phyloP scores from a whole-genome alignment of 2,888 invertebrate species.

The Pristionchus mayeri region DNA sequence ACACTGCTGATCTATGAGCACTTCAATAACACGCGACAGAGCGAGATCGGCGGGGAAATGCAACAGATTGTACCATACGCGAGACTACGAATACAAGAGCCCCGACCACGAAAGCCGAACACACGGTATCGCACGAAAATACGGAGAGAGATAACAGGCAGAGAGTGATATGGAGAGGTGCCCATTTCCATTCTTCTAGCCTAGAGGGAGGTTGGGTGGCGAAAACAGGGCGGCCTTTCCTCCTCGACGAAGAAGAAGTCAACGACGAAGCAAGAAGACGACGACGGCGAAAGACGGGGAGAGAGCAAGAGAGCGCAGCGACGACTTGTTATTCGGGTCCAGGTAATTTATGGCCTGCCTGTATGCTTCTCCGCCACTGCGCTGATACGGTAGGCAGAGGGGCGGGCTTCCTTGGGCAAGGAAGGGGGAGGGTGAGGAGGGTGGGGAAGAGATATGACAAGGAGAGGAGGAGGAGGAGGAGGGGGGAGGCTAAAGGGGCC shows the following conservation, averaged over 20 bases:
- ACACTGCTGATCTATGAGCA: background rate
- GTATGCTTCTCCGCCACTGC: background rate
- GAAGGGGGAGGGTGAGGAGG: background rate
- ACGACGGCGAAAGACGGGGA: background rate
- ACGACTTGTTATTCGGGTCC: conserved; percentile 49
- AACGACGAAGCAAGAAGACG: conserved; percentile 25
- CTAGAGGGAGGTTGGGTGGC: background rate
- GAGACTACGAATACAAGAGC: background rate
- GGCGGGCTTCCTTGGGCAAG: background rate
- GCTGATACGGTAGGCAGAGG: conserved; percentile 40
- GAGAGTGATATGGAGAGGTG: conserved; percentile 38
- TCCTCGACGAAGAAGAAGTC: background rate
- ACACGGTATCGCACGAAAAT: conserved; percentile 11
- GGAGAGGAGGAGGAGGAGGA: background rate
- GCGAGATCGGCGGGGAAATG: background rate
- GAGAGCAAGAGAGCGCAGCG: too few relatives aligned
- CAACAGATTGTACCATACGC: conserved; percentile 25
- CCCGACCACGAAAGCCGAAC: background rate
- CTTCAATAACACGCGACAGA: background rate
- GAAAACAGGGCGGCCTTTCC: conserved; percentile 17
- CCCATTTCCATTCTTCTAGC: conserved; percentile 26
- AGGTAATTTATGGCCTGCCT: conserved; percentile 47
- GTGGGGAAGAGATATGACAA: conserved; percentile 15
- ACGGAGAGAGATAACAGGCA: background rate
- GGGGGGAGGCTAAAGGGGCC: background rate